Base-by-base conservation (phyloP, 2,113 vertebrate species). In the Rhea americana region DNA sequence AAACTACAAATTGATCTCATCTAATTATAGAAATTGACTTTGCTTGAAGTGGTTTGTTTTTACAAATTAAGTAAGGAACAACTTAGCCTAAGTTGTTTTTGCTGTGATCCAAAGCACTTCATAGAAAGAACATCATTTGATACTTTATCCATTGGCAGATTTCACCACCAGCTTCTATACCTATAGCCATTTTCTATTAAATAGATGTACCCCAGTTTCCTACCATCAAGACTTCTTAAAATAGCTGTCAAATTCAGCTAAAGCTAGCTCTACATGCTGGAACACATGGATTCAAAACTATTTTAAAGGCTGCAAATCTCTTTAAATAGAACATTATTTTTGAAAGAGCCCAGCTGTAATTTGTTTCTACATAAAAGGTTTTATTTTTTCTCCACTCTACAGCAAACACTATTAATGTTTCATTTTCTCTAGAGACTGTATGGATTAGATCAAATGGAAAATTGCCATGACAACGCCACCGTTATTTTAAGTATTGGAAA, bases 401-500 rank as follows among this genome's bases (percentile, higher is more conserved):
- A 94, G 96, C 97, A 96, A 97, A 97, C 97, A 97, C 96, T 97
- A 97, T 96, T 97, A 98, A 97, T 96, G 94, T 95, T 96, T 93
- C 86, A 63, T 93, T 96, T 97, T 97, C 97, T 97, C 96, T 87
- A 93, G 94, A 96, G 97, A 97, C 93, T 74, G 59, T 94, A 97
- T 96, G 95, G 85, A 97, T 97, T 95, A 95, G 93, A 94, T 84
- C 90, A 96, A 96, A 97, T 96, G 96, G 97, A 98, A 98, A 97
- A 97, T 98, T 98, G 95, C 97, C 97, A 98, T 98, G 97, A 97
- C 97, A 97, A 98, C 98, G 70, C 5, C 81, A 89, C 82, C 13
- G 26, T 97, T 98, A 98, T 98, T 98, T 98, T 97, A 97, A 94
- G 95, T 93, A 96, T 95, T 96, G 95, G 90, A 96, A 95, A 97